Percentiles rank a stretch among this genome's conserved stretches.
Conservation (phyloP, 2,797 vertebrate species). For the Pygocentrus nattereri region DNA sequence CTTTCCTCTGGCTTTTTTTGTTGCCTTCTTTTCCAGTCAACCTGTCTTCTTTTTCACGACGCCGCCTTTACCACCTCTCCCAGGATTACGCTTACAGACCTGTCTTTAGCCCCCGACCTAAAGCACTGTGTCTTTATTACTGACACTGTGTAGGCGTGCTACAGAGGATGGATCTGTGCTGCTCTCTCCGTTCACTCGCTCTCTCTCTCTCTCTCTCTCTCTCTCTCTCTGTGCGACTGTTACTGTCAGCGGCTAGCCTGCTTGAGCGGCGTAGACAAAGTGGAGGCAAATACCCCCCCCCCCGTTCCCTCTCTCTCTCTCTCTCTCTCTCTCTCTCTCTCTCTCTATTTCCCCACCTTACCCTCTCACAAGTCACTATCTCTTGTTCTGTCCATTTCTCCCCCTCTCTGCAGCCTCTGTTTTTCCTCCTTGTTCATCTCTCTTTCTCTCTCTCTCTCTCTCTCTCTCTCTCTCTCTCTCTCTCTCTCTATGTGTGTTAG, state of each 20-base stretch:
- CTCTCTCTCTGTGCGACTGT: slow-evolving; percentile 34
- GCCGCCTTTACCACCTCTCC: slow-evolving; percentile 63
- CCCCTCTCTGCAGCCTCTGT: not conserved
- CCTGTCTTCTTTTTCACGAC: slow-evolving; percentile 53
- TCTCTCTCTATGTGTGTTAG: not conserved
- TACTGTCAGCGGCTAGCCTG: slow-evolving; percentile 52
- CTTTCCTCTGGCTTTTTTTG: slow-evolving; percentile 43
- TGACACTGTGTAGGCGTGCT: slow-evolving; percentile 71
- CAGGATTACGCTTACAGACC: slow-evolving; percentile 67
- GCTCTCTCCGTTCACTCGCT: slow-evolving; percentile 59
- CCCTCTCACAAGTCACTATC: slow-evolving; percentile 55
- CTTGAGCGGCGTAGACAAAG: slow-evolving; percentile 55
- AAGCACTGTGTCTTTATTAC: slow-evolving; percentile 63
- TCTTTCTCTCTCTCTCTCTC: slow-evolving; percentile 30
- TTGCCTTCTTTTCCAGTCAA: slow-evolving; percentile 38
- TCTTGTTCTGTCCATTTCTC: slow-evolving; percentile 34
- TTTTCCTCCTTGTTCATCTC: slow-evolving; percentile 19
- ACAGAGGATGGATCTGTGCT: slow-evolving; percentile 68
- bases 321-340: slow-evolving; percentile 27
- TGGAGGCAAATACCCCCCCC: slow-evolving; percentile 51
- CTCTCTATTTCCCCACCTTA: slow-evolving; percentile 20
- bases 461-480: slow-evolving; percentile 25
- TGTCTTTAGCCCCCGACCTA: slow-evolving; percentile 66
- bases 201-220: slow-evolving; percentile 47
- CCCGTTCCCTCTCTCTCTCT: slow-evolving; percentile 41